Percentiles rank a stretch among this genome's conserved stretches.
phyloP scores from a whole-genome alignment of 2,888 invertebrate genomes.

The Trichopria drosophilae region DNA sequence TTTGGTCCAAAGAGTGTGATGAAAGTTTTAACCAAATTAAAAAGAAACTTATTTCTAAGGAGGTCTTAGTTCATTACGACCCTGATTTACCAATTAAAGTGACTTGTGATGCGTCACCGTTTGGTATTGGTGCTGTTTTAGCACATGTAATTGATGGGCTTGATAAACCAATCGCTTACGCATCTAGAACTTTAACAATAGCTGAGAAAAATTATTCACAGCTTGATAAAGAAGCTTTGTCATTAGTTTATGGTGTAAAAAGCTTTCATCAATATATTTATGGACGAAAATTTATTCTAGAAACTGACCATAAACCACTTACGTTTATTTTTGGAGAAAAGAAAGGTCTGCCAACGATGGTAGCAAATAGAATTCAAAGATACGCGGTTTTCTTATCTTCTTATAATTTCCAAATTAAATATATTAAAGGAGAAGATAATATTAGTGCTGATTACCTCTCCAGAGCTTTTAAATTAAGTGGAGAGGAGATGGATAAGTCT shows the following conservation, averaged over 20 bases:
- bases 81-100: slow-evolving; percentile 39
- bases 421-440: slow-evolving; percentile 10
- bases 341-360: slow-evolving; percentile 19
- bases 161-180: slow-evolving; percentile 35
- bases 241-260: slow-evolving; percentile 35
- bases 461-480: no score
- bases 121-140: slow-evolving; percentile 45
- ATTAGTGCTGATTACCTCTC: slow-evolving; percentile 24
- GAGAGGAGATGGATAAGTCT: no score
- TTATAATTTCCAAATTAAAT: slow-evolving; percentile 19
- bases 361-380: slow-evolving; percentile 16
- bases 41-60: slow-evolving; percentile 8
- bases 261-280: slow-evolving; percentile 37
- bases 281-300: slow-evolving; percentile 38
- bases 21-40: slow-evolving; percentile 38
- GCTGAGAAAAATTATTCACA: slow-evolving; percentile 36
- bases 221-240: slow-evolving; percentile 39
- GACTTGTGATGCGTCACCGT: slow-evolving; percentile 52
- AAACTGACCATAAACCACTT: slow-evolving; percentile 52
- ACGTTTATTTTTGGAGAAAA: slow-evolving; percentile 25
- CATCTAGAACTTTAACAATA: slow-evolving; percentile 28
- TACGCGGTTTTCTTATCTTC: slow-evolving; percentile 23
- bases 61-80: slow-evolving; percentile 35
- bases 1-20: slow-evolving; percentile 17
- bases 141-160: slow-evolving; percentile 30